These are phyloP conservation scores for Leptoclinus maculatus DNA, from an alignment of 2,797 vertebrate genomes.

Conservation along the genomic window DNA sequence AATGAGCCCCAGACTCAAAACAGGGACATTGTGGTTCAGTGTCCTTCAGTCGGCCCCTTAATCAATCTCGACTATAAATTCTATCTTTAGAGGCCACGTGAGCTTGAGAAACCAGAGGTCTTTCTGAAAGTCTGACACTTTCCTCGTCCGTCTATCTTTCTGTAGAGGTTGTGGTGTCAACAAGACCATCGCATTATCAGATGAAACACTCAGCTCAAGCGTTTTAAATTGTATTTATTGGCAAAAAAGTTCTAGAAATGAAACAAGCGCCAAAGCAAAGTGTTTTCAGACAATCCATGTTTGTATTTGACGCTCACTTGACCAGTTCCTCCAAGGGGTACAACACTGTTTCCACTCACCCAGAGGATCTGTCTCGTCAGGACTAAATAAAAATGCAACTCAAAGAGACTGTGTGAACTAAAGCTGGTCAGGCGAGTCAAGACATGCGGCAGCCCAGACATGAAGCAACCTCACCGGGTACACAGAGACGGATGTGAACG, in stretches of 20 bases:
- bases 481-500: background rate
- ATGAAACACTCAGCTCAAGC: background rate
- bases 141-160: background rate
- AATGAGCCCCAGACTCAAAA: background rate
- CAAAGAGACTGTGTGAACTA: slow-evolving; percentile 33
- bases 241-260: background rate
- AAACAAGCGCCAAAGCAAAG: background rate
- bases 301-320: slow-evolving; percentile 14
- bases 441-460: slow-evolving; percentile 39
- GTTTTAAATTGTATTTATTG: slow-evolving; percentile 1
- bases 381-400: slow-evolving; percentile 17
- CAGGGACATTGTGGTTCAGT: background rate
- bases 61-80: background rate
- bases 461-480: slow-evolving; percentile 46
- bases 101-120: background rate
- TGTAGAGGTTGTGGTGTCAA: background rate
- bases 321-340: slow-evolving; percentile 14
- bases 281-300: slow-evolving; percentile 17
- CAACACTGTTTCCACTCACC: slow-evolving; percentile 20
- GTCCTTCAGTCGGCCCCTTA: background rate
- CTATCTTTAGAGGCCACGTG: background rate
- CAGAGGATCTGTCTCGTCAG: slow-evolving; percentile 27
- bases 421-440: slow-evolving; percentile 49
- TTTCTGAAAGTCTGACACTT: background rate
- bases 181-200: background rate